Base-by-base conservation (phyloP, 2,888 invertebrate genomes). In the Eristalis arbustorum region DNA sequence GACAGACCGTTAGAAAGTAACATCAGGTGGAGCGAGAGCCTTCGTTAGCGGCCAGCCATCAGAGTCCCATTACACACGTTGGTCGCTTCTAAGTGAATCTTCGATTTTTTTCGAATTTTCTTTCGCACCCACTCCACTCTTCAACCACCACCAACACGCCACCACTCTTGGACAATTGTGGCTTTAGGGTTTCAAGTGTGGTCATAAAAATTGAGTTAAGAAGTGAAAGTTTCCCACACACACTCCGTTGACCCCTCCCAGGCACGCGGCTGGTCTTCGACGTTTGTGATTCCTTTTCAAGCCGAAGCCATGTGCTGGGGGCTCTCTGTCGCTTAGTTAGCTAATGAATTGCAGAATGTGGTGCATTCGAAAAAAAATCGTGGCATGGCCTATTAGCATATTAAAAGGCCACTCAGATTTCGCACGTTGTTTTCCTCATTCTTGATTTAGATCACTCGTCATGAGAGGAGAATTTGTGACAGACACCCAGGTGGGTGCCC, bases 211-310 rank as follows among this genome's bases (percentile, higher is more conserved):
- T 49, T 14, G 56, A 59, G 61, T 34, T 31, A 62, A 18, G 34
- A 73, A 80, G 80, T 80, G 80, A 80, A 80, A 80, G 80, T 80
- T 80, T 74, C 57, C 63, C 80, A 74, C 62, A 68, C 62, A 63
- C 37, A 37, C 22, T 11, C 59, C 8, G 31, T 25, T 79, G 73
- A 80, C 68, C 57, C 64, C 68, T 74, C 68, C 68, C 67, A 67
- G n/a, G 31, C 67, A 40, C 13, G 62, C 4, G 34, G 40, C 69
- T 57, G 25, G 23, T 71, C 72, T 59, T 59, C 67, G 67, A 34
- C 49, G 49, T 31, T 49, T 75, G 40, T 49, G 49, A 49, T 49
- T 49, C 49, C 49, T 49, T 49, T 18, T 49, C 67, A 57, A 6
- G 59, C 64, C 66, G 25, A 2, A 57, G 28, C 25, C 40, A 59